Percentiles rank a stretch among this genome's conserved stretches.
These are phyloP conservation scores for Brachionus rubens DNA, from an alignment of 1,140 invertebrate species.

Conservation along the genomic window DNA sequence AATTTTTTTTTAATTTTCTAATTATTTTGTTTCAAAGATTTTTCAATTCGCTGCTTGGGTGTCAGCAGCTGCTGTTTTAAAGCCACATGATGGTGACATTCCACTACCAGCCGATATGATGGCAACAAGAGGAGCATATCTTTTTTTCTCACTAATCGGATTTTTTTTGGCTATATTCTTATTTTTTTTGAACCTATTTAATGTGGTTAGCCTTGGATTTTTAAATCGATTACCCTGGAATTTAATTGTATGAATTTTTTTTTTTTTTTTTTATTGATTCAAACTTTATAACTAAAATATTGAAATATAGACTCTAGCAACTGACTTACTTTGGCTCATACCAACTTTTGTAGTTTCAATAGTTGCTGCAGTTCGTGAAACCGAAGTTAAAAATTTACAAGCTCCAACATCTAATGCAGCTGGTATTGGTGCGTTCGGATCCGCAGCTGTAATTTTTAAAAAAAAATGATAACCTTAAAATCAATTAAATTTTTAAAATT, in stretches of 20 bases:
- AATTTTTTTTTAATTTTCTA: background rate
- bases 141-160: constrained; percentile 38
- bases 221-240: constrained; percentile 26
- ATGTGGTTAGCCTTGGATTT: constrained; percentile 9
- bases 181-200: constrained; percentile 12
- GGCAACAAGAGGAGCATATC: constrained; percentile 12
- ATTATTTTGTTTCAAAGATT: background rate
- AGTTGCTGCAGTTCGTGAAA: constrained; percentile 38
- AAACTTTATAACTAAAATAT: too few species aligned
- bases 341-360: constrained; percentile 41
- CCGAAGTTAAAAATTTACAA: background rate
- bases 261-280: background rate
- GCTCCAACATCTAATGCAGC: background rate
- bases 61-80: constrained; percentile 35
- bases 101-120: background rate
- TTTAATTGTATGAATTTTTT: constrained; percentile 11
- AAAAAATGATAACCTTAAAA: too few species aligned
- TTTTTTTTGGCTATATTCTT: constrained; percentile 19
- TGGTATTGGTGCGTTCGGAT: constrained; percentile 40
- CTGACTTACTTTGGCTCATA: constrained; percentile 34
- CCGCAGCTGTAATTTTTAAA: constrained; percentile 23
- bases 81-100: background rate
- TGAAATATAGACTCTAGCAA: background rate
- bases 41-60: constrained; percentile 45
- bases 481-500: too few species aligned